phyloP scores from a whole-genome alignment of 2,888 invertebrate species.

The Habrosyne pyritoides region DNA sequence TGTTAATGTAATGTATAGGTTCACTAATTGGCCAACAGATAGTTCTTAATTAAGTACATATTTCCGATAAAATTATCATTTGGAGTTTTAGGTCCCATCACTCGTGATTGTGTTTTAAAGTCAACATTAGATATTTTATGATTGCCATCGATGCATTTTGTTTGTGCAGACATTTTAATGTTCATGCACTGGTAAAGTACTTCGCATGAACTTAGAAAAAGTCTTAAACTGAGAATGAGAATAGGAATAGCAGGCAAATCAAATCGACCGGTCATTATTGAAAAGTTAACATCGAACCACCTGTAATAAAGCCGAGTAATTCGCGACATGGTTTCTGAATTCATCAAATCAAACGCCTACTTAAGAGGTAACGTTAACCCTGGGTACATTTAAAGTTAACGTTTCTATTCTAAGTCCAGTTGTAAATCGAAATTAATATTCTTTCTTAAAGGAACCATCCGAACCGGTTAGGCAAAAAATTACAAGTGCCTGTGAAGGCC shows the following conservation, averaged over 20 bases:
- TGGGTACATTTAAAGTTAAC: conserved; percentile 36
- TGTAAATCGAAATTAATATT: conserved; percentile 30
- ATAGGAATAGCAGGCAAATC: neutral
- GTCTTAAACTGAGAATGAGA: too few relatives aligned
- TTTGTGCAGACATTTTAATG: too few relatives aligned
- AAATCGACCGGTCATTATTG: neutral
- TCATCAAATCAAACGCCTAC: conserved; percentile 49
- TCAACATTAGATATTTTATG: too few relatives aligned
- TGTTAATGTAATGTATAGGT: conserved; percentile 60
- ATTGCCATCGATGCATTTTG: too few relatives aligned
- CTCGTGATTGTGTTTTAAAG: conserved; percentile 29
- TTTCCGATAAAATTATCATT: conserved; percentile 24
- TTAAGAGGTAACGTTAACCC: conserved; percentile 26
- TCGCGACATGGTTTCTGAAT: conserved; percentile 56
- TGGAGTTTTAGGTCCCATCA: conserved; percentile 44
- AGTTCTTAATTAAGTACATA: conserved; percentile 43
- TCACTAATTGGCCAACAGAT: conserved; percentile 61
- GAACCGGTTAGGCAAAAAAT: too few relatives aligned
- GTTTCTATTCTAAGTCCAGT: conserved; percentile 43
- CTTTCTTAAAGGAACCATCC: conserved; percentile 24
- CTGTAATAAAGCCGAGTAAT: conserved; percentile 12
- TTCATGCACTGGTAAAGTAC: too few relatives aligned
- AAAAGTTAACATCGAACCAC: neutral
- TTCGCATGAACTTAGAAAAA: too few relatives aligned
- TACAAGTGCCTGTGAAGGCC: too few relatives aligned